Conservation (phyloP, 1,140 invertebrate species). For the Brachionus manjavacas region DNA sequence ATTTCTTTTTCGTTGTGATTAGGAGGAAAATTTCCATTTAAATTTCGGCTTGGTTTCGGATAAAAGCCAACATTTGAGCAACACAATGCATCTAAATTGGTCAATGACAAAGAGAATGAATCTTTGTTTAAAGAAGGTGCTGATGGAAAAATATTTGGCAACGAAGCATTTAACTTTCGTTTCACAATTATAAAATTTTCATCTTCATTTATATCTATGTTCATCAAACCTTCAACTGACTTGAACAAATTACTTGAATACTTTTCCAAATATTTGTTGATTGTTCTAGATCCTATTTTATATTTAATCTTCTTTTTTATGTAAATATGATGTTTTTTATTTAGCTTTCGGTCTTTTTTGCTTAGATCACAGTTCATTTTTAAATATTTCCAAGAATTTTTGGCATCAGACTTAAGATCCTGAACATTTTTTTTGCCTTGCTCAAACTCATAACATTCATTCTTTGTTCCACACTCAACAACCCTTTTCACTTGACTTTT, state of each 20-base stretch:
- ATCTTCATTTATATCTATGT: neutral
- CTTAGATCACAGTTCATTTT: constrained; percentile 6
- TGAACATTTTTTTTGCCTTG: neutral
- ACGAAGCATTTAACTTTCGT: neutral
- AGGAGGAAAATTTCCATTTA: neutral
- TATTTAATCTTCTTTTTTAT: constrained; percentile 9
- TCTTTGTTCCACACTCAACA: neutral
- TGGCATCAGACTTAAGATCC: neutral
- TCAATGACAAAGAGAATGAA: neutral
- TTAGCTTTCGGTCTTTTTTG: neutral
- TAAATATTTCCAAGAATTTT: constrained; percentile 21
- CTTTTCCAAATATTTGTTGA: neutral
- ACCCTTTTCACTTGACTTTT: neutral
- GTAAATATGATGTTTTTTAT: neutral
- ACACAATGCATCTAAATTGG: neutral
- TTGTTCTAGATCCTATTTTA: neutral
- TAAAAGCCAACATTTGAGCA: constrained; percentile 5
- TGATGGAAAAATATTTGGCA: neutral
- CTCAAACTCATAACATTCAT: neutral
- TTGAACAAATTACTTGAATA: neutral
- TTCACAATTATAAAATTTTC: constrained; percentile 29
- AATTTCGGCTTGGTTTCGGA: constrained; percentile 22
- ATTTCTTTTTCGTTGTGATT: neutral
- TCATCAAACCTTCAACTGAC: constrained; percentile 13
- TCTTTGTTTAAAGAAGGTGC: neutral